These are phyloP conservation scores for Odocoileus hemionus DNA, from an alignment of 2,113 vertebrate genomes.

Conservation along the genomic window DNA sequence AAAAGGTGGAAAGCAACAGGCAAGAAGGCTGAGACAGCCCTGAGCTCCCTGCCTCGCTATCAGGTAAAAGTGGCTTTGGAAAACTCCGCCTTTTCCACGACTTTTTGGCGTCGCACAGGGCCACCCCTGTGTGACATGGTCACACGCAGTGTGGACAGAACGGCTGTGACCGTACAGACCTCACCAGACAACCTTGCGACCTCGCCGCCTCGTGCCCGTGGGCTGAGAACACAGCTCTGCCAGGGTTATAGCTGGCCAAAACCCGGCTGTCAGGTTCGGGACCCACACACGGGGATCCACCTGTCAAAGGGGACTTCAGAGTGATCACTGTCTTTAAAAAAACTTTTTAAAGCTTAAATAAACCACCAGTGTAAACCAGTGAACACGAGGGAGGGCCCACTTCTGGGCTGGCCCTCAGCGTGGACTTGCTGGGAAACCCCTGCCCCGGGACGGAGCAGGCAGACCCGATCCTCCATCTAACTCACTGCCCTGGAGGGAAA, in stretches of 20 bases:
- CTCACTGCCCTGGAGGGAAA: neutral
- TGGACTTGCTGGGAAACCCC: neutral
- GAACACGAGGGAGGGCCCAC: neutral
- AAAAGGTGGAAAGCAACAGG: neutral
- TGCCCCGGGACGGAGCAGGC: neutral
- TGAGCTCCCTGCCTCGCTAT: neutral
- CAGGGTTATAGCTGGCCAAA: neutral
- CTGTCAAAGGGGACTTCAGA: neutral
- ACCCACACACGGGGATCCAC: neutral
- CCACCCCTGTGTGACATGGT: neutral
- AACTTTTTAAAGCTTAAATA: neutral
- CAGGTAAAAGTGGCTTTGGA: neutral
- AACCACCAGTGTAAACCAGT: neutral
- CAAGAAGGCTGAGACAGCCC: neutral
- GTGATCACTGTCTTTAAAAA: neutral
- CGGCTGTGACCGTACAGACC: neutral
- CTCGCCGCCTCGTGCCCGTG: neutral
- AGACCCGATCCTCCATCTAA: too few relatives aligned
- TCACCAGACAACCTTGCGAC: neutral
- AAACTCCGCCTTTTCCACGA: neutral
- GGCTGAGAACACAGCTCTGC: neutral
- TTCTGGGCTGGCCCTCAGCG: rapidly evolving
- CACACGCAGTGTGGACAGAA: rapidly evolving
- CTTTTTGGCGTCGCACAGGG: neutral
- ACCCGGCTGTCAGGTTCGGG: rapidly evolving